Base-by-base conservation (phyloP, 2,797 vertebrate genomes). In the Alauda arvensis region DNA sequence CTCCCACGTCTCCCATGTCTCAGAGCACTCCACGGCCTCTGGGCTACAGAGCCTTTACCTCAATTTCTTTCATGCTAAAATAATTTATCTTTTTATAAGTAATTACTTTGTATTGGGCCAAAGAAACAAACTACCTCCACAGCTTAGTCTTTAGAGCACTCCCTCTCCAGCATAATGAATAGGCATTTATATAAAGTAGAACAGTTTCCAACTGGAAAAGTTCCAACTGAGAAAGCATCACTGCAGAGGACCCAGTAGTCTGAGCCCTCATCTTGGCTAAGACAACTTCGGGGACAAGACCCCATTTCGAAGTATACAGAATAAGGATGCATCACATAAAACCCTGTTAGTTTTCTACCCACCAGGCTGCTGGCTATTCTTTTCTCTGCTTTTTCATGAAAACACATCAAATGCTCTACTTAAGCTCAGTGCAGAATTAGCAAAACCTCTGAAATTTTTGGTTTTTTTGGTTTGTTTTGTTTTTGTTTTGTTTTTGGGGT, bases 161-260 rank as follows among this genome's bases (percentile, higher is more conserved):
- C 85, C 14, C 45, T 88, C 81, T 84, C 88, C 83, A 91, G 76
- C 76, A 79, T 71, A 91, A 89, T 95, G 93, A 95, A 94, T 93
- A 94, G 91, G 89, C 92, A 94, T 94, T 94, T 94, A 91, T 89
- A 95, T 80, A 89, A 92, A 94, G 57, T 33, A 89, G 55, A 89
- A 91, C 51, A 39, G 86, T 42, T 42, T 94, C 91, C 94, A 92
- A 91, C 83, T 91, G 93, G 94, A 94, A 87, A 89, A 85, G 48
- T 26, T 93, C 92, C 93, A 95, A 18, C 53, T 45, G 34, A 94
- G 72, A 83, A 94, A 89, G 86, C 72, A 92, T 86, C 91, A 89
- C 88, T 89, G 91, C 93, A 94, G 93, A 94, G 85, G 34, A 93
- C 81, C 83, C 84, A 80, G 69, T 65, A 89, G 85, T 76, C 83